Evolutionary conservation across 2,113 vertebrate genomes (phyloP).

Genomic region (Castor canadensis): DNA sequence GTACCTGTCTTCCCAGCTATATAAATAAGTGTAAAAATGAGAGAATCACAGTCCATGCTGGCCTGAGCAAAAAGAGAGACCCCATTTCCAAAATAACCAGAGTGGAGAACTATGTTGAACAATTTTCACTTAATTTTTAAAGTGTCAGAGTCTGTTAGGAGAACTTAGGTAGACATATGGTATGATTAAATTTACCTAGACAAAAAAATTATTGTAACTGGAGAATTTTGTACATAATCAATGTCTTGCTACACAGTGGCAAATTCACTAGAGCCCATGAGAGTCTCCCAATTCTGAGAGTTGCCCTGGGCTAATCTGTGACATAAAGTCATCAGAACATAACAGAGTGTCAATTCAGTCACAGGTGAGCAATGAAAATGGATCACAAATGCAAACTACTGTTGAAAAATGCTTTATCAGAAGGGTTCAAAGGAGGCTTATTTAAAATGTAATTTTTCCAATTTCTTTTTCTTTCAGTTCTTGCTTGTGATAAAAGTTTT

Average conservation of each 20-base stretch:
- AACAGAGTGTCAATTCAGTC: too few relatives aligned
- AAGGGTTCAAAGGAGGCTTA: neutral
- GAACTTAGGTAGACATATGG: neutral
- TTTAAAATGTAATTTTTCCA: conserved; percentile 31
- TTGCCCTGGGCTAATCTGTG: too few relatives aligned
- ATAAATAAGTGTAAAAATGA: too few relatives aligned
- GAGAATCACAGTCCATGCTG: too few relatives aligned
- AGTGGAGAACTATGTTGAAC: neutral
- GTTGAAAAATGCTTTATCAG: neutral
- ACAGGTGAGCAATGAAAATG: neutral
- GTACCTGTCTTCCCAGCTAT: too few relatives aligned
- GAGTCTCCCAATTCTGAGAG: neutral
- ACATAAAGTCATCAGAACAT: neutral
- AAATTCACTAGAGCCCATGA: neutral
- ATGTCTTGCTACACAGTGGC: neutral
- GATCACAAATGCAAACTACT: neutral
- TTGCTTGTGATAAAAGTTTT: neutral
- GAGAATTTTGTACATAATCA: neutral
- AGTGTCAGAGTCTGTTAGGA: neutral
- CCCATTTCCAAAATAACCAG: too few relatives aligned
- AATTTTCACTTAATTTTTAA: neutral
- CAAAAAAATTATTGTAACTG: neutral
- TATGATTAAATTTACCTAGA: neutral
- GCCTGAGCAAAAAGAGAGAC: too few relatives aligned
- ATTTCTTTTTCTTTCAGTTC: neutral